Percentiles rank a stretch among this genome's conserved stretches.
Conservation (phyloP, 1,140 invertebrate species). For the Platyura marginata region DNA sequence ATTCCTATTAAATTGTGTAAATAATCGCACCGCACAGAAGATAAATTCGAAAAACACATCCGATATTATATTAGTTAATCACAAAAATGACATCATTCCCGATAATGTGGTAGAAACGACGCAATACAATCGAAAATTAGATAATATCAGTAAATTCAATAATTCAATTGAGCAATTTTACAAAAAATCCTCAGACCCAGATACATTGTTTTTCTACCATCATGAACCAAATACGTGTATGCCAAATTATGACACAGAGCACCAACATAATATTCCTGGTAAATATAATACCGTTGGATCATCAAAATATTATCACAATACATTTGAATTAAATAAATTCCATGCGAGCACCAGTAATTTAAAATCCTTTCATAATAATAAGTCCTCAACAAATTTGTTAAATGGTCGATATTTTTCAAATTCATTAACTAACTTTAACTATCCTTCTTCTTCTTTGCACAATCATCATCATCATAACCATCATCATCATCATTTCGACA, state of each 20-base stretch:
- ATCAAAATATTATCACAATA: constrained; percentile 20
- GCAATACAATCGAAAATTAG: no score
- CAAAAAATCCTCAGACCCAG: no score
- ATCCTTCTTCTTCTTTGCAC: constrained; percentile 6
- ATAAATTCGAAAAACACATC: neutral
- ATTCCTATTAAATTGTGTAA: neutral
- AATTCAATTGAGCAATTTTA: no score
- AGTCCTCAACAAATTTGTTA: neutral
- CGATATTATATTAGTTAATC: neutral
- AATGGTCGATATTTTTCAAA: constrained; percentile 19
- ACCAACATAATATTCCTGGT: constrained; percentile 5
- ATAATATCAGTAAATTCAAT: no score
- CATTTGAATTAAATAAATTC: constrained; percentile 6
- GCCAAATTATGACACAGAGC: constrained; percentile 6
- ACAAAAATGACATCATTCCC: neutral
- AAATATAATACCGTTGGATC: constrained; percentile 23
- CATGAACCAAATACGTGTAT: constrained; percentile 4
- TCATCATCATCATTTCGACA: constrained; percentile 5
- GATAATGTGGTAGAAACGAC: neutral
- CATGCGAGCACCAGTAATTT: constrained; percentile 4
- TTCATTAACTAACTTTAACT: constrained; percentile 15
- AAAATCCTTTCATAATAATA: neutral
- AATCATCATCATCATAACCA: no score
- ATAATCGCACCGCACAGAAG: neutral
- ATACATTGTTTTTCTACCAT: constrained; percentile 4